Evolutionary conservation across 2,888 invertebrate species (phyloP), one percentile per base, ranked within the genome.

Genomic region (Macrosoma leucophasiata): DNA sequence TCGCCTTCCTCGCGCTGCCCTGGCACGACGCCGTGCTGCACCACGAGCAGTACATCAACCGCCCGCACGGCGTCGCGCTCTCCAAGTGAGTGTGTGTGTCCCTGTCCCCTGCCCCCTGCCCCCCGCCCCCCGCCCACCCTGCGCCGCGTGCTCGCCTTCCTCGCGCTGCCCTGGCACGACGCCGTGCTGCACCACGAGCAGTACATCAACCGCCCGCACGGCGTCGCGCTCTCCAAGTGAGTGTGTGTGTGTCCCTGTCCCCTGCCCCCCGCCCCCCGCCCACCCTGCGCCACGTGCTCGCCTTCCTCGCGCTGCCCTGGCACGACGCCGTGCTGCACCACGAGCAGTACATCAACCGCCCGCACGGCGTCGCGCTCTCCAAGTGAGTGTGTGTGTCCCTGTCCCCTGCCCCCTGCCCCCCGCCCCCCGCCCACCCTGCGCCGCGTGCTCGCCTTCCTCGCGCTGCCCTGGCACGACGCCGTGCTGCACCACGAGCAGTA

Each of bases 401-500:
- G 85, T 89, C 69, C 91, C 38, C 43, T 38, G 33, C 23, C 34
- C 41, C 31, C 24, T 9, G 28, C 23, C 20, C 29, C 38, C 35
- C 28, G 92, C 89, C 90, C 61, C 87, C 88, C 69, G 89, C 90
- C 75, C 90, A 90, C 41, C 70, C 72, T 50, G 70, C 70, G 71
- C 69, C 75, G 63, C 57, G 43, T 36, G 36, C 40, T 28, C 14
- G 27, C 35, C 26, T 99, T 97, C 40, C 24, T 21, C 39, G 12
- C 31, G 29, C 20, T 3, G 13, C 20, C 26, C 29, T 22, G 34
- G 98, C 91, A 95, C 81, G 94, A 95, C 49, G 91, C 94, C 26
- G 97, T 99, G 43, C 88, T 99, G 57, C 97, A 98, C 84, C 99
- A 99, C 84, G 97, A 99, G 79, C 93, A 95, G 65, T 94, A 93